Conservation (phyloP, 2,797 vertebrate genomes). For the Poecilia wingei region DNA sequence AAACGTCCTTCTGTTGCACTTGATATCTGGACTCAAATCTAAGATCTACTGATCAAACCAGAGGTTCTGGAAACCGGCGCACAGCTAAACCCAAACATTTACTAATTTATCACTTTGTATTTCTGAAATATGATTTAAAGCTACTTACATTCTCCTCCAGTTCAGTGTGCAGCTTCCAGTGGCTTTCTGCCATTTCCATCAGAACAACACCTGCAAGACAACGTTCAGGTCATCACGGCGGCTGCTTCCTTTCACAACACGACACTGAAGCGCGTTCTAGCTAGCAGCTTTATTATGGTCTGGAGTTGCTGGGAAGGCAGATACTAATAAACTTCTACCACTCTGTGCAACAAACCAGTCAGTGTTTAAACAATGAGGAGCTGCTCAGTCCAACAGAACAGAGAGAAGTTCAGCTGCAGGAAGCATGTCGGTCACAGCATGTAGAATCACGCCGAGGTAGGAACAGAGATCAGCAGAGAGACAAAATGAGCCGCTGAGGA, state of each 20-base stretch:
- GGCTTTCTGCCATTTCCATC: slow-evolving; percentile 90
- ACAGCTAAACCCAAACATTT: neutral
- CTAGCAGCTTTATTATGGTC: neutral
- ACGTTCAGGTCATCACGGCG: neutral
- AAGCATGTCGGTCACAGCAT: too few relatives aligned
- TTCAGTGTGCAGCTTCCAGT: slow-evolving; percentile 89
- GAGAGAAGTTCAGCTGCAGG: neutral
- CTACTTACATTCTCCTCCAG: slow-evolving; percentile 92
- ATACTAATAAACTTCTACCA: neutral
- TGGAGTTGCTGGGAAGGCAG: neutral
- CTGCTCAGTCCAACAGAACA: neutral
- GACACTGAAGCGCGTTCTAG: neutral
- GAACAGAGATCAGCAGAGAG: too few relatives aligned
- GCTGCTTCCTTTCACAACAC: neutral
- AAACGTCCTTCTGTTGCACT: neutral
- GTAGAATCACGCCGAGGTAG: too few relatives aligned
- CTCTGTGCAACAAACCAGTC: neutral
- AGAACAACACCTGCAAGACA: slow-evolving; percentile 87
- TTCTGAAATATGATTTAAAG: neutral
- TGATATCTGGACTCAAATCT: neutral
- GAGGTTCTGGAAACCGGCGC: neutral
- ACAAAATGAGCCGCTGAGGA: too few relatives aligned
- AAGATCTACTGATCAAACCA: neutral
- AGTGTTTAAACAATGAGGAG: neutral
- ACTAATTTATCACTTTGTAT: neutral